Conservation (phyloP, 2,113 vertebrate species). For the Lycaon pictus region DNA sequence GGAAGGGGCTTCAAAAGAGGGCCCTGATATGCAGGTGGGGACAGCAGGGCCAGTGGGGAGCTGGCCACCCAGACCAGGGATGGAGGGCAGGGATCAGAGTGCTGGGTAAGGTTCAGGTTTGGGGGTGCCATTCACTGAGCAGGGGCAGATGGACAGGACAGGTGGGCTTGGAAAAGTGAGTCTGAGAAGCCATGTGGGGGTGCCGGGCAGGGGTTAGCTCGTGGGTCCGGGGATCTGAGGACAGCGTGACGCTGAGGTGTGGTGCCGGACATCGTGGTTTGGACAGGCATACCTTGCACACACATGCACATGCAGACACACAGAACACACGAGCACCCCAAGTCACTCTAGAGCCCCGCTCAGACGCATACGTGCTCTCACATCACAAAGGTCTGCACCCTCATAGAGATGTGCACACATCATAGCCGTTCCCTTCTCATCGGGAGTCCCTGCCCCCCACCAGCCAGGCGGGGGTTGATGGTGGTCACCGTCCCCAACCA, state of each 20-base stretch:
- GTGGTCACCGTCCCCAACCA: accelerated
- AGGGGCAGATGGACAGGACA: not conserved
- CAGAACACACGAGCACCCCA: too few relatives aligned
- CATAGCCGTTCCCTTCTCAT: accelerated
- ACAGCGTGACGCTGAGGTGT: not conserved
- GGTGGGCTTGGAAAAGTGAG: not conserved
- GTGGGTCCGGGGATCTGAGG: not conserved
- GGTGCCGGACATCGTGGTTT: accelerated
- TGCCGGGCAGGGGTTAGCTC: not conserved
- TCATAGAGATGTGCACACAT: accelerated
- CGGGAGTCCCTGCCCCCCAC: not conserved
- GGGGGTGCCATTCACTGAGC: not conserved
- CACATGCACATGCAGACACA: accelerated
- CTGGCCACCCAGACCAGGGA: not conserved
- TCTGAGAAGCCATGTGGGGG: not conserved
- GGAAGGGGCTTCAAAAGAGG: not conserved
- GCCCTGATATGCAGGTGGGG: not conserved
- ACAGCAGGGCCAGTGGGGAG: too few relatives aligned
- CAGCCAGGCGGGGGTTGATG: not conserved
- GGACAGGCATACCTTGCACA: accelerated
- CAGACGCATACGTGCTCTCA: accelerated
- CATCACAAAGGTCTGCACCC: not conserved
- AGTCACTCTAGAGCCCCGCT: not conserved
- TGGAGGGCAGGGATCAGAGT: not conserved
- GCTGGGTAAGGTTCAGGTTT: too few relatives aligned